These are phyloP conservation scores for Tangara arthus DNA, from an alignment of 2,797 vertebrate species.

Conservation along the genomic window DNA sequence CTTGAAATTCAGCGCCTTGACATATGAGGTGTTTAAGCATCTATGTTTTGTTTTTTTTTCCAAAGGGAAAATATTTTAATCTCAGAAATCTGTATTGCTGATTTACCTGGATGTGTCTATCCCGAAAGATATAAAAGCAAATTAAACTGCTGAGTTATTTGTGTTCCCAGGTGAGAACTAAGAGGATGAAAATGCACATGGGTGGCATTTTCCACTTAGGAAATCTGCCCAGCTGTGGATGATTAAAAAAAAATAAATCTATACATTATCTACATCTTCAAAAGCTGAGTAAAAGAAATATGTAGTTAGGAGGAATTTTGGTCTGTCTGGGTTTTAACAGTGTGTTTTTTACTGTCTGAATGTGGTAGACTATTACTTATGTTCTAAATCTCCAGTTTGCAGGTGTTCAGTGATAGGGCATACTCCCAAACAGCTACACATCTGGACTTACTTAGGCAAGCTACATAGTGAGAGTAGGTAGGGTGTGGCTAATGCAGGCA, in stretches of 20 bases:
- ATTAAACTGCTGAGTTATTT: background rate
- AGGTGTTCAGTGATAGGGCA: background rate
- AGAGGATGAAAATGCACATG: background rate
- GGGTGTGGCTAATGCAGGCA: background rate
- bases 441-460: conserved; percentile 3
- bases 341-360: background rate
- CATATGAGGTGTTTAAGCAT: background rate
- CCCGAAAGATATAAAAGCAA: background rate
- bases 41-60: accelerated
- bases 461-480: background rate
- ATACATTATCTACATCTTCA: background rate
- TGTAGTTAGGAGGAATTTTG: background rate
- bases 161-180: background rate
- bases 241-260: background rate
- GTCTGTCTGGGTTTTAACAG: background rate
- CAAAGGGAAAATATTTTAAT: background rate
- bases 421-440: background rate
- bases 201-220: background rate
- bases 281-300: background rate
- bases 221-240: background rate
- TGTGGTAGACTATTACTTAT: background rate
- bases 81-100: background rate
- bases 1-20: background rate
- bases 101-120: background rate
- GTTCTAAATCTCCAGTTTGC: background rate